Percentiles rank a stretch among this genome's conserved stretches.
These are phyloP conservation scores for Trachemys scripta DNA, from an alignment of 2,113 vertebrate species.

Conservation along the genomic window DNA sequence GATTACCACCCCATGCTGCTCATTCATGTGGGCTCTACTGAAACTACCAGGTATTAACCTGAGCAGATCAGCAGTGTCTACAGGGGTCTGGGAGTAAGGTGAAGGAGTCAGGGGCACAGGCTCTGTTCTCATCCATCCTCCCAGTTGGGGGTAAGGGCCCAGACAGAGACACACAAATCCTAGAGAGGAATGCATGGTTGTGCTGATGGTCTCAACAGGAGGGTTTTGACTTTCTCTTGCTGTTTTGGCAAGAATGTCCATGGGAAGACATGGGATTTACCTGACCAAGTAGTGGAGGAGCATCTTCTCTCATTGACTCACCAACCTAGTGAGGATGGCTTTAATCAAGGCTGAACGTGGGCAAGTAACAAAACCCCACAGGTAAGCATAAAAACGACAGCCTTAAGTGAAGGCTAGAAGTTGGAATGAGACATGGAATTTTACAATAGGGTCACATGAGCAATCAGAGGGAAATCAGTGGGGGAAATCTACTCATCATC, in stretches of 20 bases:
- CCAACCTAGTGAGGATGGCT: background rate
- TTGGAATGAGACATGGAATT: background rate
- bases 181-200: background rate
- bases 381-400: background rate
- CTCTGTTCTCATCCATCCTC: background rate
- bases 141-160: background rate
- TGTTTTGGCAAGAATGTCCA: background rate
- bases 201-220: background rate
- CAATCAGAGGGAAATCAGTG: background rate
- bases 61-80: background rate
- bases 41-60: background rate
- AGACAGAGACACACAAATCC: background rate
- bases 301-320: background rate
- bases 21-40: too few species aligned
- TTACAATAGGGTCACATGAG: background rate
- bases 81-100: background rate
- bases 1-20: too few species aligned
- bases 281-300: background rate
- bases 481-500: background rate
- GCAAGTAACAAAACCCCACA: rapidly evolving
- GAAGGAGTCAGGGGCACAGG: background rate
- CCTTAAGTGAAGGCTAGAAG: background rate
- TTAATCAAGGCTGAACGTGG: background rate
- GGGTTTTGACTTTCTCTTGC: background rate
- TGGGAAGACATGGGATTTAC: background rate